Base-by-base conservation (phyloP, 2,797 vertebrate species). In the Microctenopoma steveboyesi region DNA sequence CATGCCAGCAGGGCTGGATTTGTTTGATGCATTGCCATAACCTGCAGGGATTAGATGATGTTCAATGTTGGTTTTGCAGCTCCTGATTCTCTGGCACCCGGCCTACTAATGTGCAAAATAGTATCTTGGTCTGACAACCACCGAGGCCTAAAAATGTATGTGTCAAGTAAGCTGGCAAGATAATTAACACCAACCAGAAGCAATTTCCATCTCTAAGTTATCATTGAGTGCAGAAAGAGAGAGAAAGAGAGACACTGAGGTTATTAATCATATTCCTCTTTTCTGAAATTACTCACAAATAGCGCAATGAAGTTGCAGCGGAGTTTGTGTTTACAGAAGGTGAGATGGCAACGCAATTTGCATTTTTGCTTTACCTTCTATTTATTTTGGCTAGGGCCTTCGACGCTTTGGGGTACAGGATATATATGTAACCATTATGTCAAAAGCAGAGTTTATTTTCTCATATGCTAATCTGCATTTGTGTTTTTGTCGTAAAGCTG, bases 181-280 rank as follows among this genome's bases (percentile, higher is more conserved):
- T 93, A 90, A 93, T 94, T 92, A 93, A 91, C 86, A 91, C 82
- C 85, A 91, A 92, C 88, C 88, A 90, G 88, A 88, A 89, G 89
- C 91, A 91, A 93, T 92, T 92, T 93, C 89, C 82, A 83, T 85
- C 89, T 92, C 90, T 87, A 90, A 90, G 87, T 90, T 92, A 91
- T 91, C 89, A 90, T 81, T 78, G 85, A 87, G 77, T 65, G 79
- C 87, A 85, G 84, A 84, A 45, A 76, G 67, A 81, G 83, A 76
- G 67, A 81, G 83, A 81, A 83, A 76, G 63, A 80, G 83, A 81
- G 83, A 89, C 79, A 87, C 75, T 86, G 67, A 82, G 88, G 88
- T 91, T 89, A 91, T 91, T 91, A 90, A 92, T 92, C 80, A 89
- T 78, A 87, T 92, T 86, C 86, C 79, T 90, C 78, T 88, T 85